Base-by-base conservation (phyloP, 2,113 vertebrate species). In the human region DNA sequence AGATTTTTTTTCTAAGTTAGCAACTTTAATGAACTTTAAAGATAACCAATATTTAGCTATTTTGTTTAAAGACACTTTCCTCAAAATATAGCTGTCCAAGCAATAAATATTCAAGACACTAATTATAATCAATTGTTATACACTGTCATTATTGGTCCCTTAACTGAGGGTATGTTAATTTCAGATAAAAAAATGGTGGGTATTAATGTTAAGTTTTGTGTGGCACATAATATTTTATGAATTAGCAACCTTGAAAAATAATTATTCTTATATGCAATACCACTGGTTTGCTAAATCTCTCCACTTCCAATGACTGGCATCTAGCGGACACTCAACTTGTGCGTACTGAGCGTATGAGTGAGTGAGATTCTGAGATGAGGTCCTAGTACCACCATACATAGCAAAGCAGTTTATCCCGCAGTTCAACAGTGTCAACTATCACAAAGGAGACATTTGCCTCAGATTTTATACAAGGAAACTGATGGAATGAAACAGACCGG, bases 11-110 rank as follows among this genome's bases (percentile, higher is more conserved):
- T 89, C 66, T 91, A 93, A 76, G 8, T 95, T 93, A 79, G 32
- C 40, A 90, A 38, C 84, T 92, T 96, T 81, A 83, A 93, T 84
- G 75, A 92, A 93, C 79, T 97, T 94, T 94, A 96, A 96, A 97
- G 75, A 89, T 96, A 90, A 96, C 83, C 95, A 90, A 48, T 95
- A 96, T 95, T 95, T 94, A 88, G 59, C 20, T 38, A 66, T 78
- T 94, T 72, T 66, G 25, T 80, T 80, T 84, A 95, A 96, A 94
- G 85, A 96, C 8, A 92, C 55, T 97, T 97, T 72, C 50, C 27
- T 87, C 50, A 91, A 89, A 92, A 96, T 94, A 90, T 72, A 86
- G 86, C 80, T 90, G 38, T 82, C 50, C 64, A 88, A 84, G 84
- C 76, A 94, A 84, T 92, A 94, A 75, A 91, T 72, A 93, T 43